Conservation (phyloP, 1,140 invertebrate species). For the Magallana gigas region DNA sequence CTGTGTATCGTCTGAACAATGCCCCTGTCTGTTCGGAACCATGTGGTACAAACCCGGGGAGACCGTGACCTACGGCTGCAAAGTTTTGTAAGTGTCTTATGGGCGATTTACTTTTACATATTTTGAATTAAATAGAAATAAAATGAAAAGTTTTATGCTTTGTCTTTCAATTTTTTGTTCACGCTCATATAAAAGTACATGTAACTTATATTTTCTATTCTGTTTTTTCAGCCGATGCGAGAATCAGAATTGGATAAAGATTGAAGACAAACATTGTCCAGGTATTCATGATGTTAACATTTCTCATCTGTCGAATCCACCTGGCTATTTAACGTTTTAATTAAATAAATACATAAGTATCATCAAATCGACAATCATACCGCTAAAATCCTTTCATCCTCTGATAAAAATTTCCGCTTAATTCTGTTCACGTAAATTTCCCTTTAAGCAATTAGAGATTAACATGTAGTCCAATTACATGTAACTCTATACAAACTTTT, state of each 20-base stretch:
- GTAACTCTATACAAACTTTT: too few relatives aligned
- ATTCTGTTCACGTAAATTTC: too few relatives aligned
- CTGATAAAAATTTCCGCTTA: too few relatives aligned
- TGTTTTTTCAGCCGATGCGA: constrained; percentile 40
- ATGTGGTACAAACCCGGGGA: constrained; percentile 37
- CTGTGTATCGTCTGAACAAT: constrained; percentile 38
- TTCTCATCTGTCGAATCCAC: too few relatives aligned
- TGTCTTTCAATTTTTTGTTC: too few relatives aligned
- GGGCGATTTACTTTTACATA: neutral
- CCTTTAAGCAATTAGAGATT: too few relatives aligned
- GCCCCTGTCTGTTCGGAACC: constrained; percentile 42
- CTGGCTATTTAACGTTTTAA: too few relatives aligned
- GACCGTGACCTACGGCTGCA: constrained; percentile 31
- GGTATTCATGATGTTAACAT: neutral
- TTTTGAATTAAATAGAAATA: neutral
- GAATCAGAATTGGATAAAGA: constrained; percentile 37
- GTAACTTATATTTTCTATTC: neutral
- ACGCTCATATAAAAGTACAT: too few relatives aligned
- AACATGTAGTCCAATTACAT: too few relatives aligned
- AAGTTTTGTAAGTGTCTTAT: constrained; percentile 47
- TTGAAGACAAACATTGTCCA: constrained; percentile 47
- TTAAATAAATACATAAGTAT: neutral
- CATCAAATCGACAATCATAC: neutral
- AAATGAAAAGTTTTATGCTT: too few relatives aligned
- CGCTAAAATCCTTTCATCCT: too few relatives aligned